Conservation (phyloP, 2,888 invertebrate species). For the Sturmia bella region DNA sequence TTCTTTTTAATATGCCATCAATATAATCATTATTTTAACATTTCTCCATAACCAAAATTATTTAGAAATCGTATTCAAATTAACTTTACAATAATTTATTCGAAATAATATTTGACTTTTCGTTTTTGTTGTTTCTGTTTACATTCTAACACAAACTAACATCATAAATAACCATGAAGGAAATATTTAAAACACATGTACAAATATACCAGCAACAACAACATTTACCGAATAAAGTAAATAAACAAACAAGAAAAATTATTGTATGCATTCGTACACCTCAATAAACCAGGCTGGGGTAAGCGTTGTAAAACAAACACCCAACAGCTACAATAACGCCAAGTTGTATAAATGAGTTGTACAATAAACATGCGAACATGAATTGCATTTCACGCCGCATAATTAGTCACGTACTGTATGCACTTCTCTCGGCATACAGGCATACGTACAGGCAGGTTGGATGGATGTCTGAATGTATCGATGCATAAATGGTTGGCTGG, state of each 20-base stretch:
- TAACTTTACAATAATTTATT: conserved; percentile 43
- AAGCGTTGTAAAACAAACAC: conserved; percentile 25
- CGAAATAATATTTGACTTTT: conserved; percentile 9
- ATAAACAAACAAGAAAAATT: conserved; percentile 24
- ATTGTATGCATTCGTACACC: conserved; percentile 22
- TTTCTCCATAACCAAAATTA: not conserved
- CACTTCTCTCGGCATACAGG: conserved; percentile 15
- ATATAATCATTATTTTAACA: conserved; percentile 3
- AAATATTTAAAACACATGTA: conserved; percentile 42
- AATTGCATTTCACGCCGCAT: conserved; percentile 79
- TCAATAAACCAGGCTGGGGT: conserved; percentile 19
- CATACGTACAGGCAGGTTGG: not conserved
- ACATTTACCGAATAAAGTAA: no score
- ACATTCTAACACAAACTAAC: conserved; percentile 6
- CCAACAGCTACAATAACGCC: conserved; percentile 4
- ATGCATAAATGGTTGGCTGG: no score
- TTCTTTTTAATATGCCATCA: conserved; percentile 22
- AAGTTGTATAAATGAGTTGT: conserved; percentile 14
- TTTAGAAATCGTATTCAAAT: conserved; percentile 17
- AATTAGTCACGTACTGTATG: conserved; percentile 74
- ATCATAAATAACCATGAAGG: conserved; percentile 31
- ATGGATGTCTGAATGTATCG: no score
- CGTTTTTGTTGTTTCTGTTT: not conserved
- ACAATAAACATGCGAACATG: conserved; percentile 76
- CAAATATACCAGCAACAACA: not conserved